A percentile compares a stretch with the other conserved stretches of the same genome.
These are phyloP conservation scores for Hypomecis atomaria DNA, from an alignment of 2,888 invertebrate species.

Conservation along the genomic window DNA sequence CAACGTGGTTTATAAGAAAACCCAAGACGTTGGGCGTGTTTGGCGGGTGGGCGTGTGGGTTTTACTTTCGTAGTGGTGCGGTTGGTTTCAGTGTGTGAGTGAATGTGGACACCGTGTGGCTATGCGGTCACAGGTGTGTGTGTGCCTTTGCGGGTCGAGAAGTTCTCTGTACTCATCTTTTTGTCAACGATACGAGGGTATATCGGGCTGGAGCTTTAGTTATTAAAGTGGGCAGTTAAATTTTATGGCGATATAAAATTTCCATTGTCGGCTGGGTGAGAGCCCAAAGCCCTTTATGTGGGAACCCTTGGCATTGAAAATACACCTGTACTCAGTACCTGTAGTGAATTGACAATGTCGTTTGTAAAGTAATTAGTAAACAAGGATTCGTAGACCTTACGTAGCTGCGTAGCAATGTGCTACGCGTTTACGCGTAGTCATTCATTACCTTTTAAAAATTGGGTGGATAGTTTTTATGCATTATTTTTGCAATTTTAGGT, in stretches of 20 bases:
- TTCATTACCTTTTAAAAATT: neutral
- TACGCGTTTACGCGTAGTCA: slow-evolving; percentile 22
- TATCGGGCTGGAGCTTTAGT: slow-evolving; percentile 78
- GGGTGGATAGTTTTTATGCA: no score
- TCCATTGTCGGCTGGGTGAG: slow-evolving; percentile 68
- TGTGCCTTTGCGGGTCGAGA: slow-evolving; percentile 54
- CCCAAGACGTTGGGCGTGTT: slow-evolving; percentile 85
- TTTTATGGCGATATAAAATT: slow-evolving; percentile 77
- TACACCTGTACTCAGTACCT: slow-evolving; percentile 44
- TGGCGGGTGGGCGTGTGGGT: slow-evolving; percentile 84
- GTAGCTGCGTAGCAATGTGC: slow-evolving; percentile 37
- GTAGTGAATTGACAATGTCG: slow-evolving; percentile 11
- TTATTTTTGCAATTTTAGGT: no score
- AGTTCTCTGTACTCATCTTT: slow-evolving; percentile 70
- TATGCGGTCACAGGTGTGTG: slow-evolving; percentile 68
- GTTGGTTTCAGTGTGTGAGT: slow-evolving; percentile 54
- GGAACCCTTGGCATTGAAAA: slow-evolving; percentile 47
- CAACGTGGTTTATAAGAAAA: slow-evolving; percentile 85
- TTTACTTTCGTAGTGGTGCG: slow-evolving; percentile 68
- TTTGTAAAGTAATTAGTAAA: slow-evolving; percentile 23
- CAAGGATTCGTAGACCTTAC: slow-evolving; percentile 28
- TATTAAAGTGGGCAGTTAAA: slow-evolving; percentile 80
- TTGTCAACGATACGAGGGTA: slow-evolving; percentile 81
- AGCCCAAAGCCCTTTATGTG: slow-evolving; percentile 60
- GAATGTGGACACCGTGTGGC: slow-evolving; percentile 59